Evolutionary conservation across 2,113 vertebrate species (phyloP).

Genomic region (Thalassoma bifasciatum): DNA sequence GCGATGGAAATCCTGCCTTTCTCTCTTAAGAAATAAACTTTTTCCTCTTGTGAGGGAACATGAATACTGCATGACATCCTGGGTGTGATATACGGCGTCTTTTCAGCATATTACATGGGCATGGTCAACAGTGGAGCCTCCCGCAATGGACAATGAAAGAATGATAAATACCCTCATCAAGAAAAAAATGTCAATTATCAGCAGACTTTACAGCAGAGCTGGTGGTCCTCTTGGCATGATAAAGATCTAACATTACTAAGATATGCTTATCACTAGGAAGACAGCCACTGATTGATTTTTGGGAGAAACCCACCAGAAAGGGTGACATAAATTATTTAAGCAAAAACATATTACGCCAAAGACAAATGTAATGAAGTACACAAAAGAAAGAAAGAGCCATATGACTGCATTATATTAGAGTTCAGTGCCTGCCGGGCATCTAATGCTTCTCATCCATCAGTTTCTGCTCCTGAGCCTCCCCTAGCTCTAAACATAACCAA

Average conservation of each 20-base stretch:
- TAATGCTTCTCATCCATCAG: slow-evolving; percentile 90
- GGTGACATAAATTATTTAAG: slow-evolving; percentile 73
- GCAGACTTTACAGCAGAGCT: slow-evolving; percentile 86
- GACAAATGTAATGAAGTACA: slow-evolving; percentile 86
- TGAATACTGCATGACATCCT: slow-evolving; percentile 61
- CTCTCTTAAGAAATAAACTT: slow-evolving; percentile 65
- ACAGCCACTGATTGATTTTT: slow-evolving; percentile 83
- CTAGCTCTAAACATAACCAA: slow-evolving; percentile 80
- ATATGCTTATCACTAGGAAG: slow-evolving; percentile 85
- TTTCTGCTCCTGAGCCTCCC: slow-evolving; percentile 78
- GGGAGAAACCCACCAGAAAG: slow-evolving; percentile 74
- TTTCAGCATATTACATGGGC: slow-evolving; percentile 79
- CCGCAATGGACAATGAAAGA: slow-evolving; percentile 86
- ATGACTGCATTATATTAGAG: slow-evolving; percentile 73
- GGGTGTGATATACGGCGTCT: slow-evolving; percentile 64
- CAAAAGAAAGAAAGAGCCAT: slow-evolving; percentile 70
- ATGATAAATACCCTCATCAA: slow-evolving; percentile 86
- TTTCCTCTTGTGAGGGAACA: slow-evolving; percentile 59
- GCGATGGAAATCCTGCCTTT: slow-evolving; percentile 58
- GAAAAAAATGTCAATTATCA: slow-evolving; percentile 88
- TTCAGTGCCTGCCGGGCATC: slow-evolving; percentile 86
- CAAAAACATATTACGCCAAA: slow-evolving; percentile 75
- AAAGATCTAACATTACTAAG: slow-evolving; percentile 90
- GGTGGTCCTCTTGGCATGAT: slow-evolving; percentile 83
- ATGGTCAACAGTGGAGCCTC: slow-evolving; percentile 86